Evolutionary conservation across 2,113 vertebrate genomes (phyloP), one percentile per base, ranked within the genome.

Genomic region (Ailurus styani): DNA sequence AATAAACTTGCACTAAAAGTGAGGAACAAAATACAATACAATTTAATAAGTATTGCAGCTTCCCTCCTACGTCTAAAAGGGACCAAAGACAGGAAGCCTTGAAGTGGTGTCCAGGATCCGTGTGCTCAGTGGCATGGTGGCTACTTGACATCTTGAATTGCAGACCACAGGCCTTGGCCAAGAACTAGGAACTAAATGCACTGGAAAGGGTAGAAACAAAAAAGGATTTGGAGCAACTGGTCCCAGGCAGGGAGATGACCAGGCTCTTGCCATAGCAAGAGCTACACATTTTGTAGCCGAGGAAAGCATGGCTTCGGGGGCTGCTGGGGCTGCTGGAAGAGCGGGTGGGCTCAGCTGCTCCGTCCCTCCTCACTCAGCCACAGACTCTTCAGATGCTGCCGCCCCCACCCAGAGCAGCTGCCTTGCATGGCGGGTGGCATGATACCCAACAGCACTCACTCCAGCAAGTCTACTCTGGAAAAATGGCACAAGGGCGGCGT

Each of bases 151-250:
- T 82, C 79, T 89, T 84, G 50, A 90, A 89, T 92, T 90, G 88
- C 84, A 83, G 77, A 72, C 81, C 86, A 68, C 91, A 93, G 95
- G 79, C 79, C 52, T 40, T 93, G 95, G 96, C 73, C 91, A 93
- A 95, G 64, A 94, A 78, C 52, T 73, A 57, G 45, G 34, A 94
- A 91, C 81, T 86, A 96, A 94, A 91, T 83, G 52, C 54, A 50
- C 40, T n/a, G 57, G 57, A 62, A 91, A 94, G 40, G 70, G n/a
- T 13, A 95, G 52, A 68, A 97, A 90, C 42, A 57, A 52, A 93
- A 93, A 89, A 94, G 66, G 54, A 90, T 55, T 62, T 47, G 52
- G 29, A 91, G 81, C 93, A 95, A 83, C 9, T 54, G 91, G 86
- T 79, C 87, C 87, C 87, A 57, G 86, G 73, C 91, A 85, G 62